A percentile compares a stretch with the other conserved stretches of the same genome.
These are phyloP conservation scores for Spilarctia lutea DNA, from an alignment of 2,888 invertebrate species.

Conservation along the genomic window DNA sequence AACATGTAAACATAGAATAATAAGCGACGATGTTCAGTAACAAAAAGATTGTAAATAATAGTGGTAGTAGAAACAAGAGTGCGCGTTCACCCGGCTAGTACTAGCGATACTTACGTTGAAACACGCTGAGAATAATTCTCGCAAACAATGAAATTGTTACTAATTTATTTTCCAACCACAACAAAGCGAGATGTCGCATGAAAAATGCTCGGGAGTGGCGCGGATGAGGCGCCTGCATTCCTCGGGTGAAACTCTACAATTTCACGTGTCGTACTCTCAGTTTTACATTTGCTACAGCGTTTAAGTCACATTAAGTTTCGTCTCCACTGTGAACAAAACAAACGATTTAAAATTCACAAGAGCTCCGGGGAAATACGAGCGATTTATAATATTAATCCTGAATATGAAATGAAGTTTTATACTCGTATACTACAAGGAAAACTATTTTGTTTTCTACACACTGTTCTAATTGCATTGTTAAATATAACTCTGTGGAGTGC, in stretches of 20 bases:
- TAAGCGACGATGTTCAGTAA: slow-evolving; percentile 38
- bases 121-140: slow-evolving; percentile 74
- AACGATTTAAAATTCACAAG: slow-evolving; percentile 74
- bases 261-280: slow-evolving; percentile 73
- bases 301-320: slow-evolving; percentile 80
- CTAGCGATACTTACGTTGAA: slow-evolving; percentile 50
- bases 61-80: slow-evolving; percentile 48
- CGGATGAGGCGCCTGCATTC: slow-evolving; percentile 79
- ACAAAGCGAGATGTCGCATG: slow-evolving; percentile 86
- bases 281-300: slow-evolving; percentile 76
- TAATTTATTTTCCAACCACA: slow-evolving; percentile 85
- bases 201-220: slow-evolving; percentile 78
- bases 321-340: slow-evolving; percentile 73
- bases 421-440: slow-evolving; percentile 65
- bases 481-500: slow-evolving; percentile 52
- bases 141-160: slow-evolving; percentile 86
- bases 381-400: slow-evolving; percentile 78
- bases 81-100: slow-evolving; percentile 41
- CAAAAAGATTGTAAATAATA: slow-evolving; percentile 40
- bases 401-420: slow-evolving; percentile 75
- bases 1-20: slow-evolving; percentile 41
- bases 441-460: slow-evolving; percentile 67
- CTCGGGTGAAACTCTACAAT: slow-evolving; percentile 71
- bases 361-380: slow-evolving; percentile 66
- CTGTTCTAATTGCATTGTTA: slow-evolving; percentile 70